These are phyloP conservation scores for Gadus chalcogrammus DNA, from an alignment of 2,113 vertebrate species.

Conservation along the genomic window DNA sequence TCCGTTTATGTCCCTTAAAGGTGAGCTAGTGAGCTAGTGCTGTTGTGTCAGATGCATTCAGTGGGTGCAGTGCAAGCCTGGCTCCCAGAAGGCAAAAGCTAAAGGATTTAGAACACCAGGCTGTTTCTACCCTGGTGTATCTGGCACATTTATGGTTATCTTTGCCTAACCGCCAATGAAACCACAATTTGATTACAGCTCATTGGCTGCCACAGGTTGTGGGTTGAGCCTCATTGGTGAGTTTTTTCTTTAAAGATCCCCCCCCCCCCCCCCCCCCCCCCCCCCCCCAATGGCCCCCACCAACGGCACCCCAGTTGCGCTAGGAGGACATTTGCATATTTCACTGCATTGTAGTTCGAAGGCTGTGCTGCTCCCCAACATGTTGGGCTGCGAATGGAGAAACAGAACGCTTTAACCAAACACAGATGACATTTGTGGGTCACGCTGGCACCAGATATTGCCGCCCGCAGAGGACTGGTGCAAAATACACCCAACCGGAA, in stretches of 20 bases:
- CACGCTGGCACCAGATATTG: background rate
- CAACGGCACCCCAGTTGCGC: background rate
- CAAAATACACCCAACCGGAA: background rate
- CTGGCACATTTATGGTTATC: constrained; percentile 62
- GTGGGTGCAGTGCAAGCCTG: no score
- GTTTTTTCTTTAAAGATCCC: constrained; percentile 34
- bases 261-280: background rate
- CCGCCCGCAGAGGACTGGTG: background rate
- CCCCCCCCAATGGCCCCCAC: background rate
- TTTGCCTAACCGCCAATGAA: constrained; percentile 47
- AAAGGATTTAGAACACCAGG: constrained; percentile 34
- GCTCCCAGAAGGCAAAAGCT: constrained; percentile 42
- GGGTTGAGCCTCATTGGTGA: constrained; percentile 53
- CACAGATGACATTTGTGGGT: background rate
- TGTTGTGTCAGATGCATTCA: constrained; percentile 24
- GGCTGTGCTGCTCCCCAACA: constrained; percentile 27
- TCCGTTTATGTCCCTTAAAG: constrained; percentile 22
- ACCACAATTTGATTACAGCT: constrained; percentile 37
- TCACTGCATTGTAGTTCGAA: constrained; percentile 19
- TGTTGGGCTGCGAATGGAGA: background rate
- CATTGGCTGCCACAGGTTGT: constrained; percentile 52
- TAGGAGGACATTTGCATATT: constrained; percentile 44
- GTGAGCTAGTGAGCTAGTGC: constrained; percentile 2
- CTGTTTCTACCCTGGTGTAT: constrained; percentile 56
- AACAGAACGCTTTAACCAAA: constrained; percentile 6